These are phyloP conservation scores for Thaumatotibia leucotreta DNA, from an alignment of 1,140 invertebrate species.

Conservation along the genomic window DNA sequence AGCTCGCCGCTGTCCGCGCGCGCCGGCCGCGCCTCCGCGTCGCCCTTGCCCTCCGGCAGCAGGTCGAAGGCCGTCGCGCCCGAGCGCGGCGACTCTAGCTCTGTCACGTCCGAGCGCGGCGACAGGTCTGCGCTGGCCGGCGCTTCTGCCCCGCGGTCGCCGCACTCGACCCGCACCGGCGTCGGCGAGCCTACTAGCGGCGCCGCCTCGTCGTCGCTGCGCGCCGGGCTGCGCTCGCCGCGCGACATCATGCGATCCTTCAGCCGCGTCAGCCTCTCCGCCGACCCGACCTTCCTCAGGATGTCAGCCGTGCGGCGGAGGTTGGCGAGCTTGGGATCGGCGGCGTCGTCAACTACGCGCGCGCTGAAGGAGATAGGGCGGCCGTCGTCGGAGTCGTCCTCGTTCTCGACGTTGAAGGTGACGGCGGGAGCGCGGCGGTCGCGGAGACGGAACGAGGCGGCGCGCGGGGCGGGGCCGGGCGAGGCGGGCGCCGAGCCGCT, in stretches of 20 bases:
- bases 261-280: conserved; percentile 56
- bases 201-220: conserved; percentile 80
- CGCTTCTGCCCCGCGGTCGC: conserved; percentile 17
- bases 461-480: conserved; percentile 28
- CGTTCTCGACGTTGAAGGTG: conserved; percentile 14
- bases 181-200: conserved; percentile 70
- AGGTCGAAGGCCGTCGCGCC: conserved; percentile 41
- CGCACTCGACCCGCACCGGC: conserved; percentile 27
- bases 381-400: conserved; percentile 14
- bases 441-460: conserved; percentile 47
- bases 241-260: conserved; percentile 62
- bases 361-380: conserved; percentile 15
- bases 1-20: conserved; percentile 40
- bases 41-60: conserved; percentile 49
- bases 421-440: conserved; percentile 31
- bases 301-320: conserved; percentile 50
- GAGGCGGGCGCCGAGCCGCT: conserved; percentile 40
- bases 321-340: conserved; percentile 43
- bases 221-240: conserved; percentile 42
- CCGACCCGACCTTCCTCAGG: conserved; percentile 50
- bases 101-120: conserved; percentile 53
- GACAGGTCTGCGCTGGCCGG: conserved; percentile 38
- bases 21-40: conserved; percentile 17
- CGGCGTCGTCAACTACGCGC: background rate
- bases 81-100: conserved; percentile 48